Evolutionary conservation across 2,888 invertebrate species (phyloP), one percentile per base, ranked within the genome.

Genomic region (Ochlodes sylvanus): DNA sequence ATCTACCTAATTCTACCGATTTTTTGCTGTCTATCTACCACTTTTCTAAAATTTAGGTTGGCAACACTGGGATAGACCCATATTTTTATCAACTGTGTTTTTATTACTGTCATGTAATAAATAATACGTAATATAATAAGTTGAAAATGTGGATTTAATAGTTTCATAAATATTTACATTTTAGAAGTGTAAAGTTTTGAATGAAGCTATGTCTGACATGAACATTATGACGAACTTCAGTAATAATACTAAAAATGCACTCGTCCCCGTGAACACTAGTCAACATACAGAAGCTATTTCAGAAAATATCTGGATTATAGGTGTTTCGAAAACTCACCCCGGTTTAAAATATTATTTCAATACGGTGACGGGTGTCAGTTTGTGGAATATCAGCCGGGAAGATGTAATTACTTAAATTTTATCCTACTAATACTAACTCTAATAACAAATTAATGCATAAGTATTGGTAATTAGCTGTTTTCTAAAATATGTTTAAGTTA

Each of bases 341-440:
- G 87, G 86, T 9, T 75, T 77, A 50, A 77, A 83, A 62, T 92
- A 88, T 75, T 90, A 89, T 72, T 89, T 89, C 69, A 90, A 92
- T 68, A 86, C 85, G 27, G 17, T 79, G 1, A 88, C 87, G 69
- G 88, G 89, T 42, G 78, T 86, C 17, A 67, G 67, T 42, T 27
- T 55, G 61, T 67, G 67, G 67, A 60, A 67, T 38, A 62, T 61
- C 7, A 67, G 67, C 55, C 19, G 0, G 17, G 61, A 67, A 56
- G 67, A 67, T 19, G 67, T 67, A 47, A 52, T 34, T 17, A 27
- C 7, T 50, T 19, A n/a, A n/a, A 15, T 19, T 47, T 50, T 10
- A 52, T 52, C 21, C 17, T 50, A 1, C 50, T 10, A n/a, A n/a
- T 15, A 50, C 10, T 50, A n/a, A n/a, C n/a, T n/a, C n/a, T n/a